Base-by-base conservation (phyloP, 1,140 invertebrate genomes). In the Nasonia longicornis region DNA sequence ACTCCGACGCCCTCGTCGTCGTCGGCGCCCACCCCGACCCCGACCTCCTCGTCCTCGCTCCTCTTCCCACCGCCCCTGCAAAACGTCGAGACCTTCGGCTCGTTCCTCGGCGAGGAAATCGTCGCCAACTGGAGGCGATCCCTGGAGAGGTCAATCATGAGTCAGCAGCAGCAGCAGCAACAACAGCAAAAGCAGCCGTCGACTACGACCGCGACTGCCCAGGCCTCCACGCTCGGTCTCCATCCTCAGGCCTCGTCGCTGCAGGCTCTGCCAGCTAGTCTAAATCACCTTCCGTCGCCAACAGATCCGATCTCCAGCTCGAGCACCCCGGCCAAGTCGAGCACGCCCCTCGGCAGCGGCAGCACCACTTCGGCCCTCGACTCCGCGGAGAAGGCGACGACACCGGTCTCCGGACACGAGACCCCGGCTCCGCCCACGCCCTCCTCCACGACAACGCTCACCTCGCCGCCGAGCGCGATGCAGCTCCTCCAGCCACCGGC, bases 111-210 rank as follows among this genome's bases (percentile, higher is more conserved):
- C 86, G 94, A 95, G 89, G 95, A 95, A 88, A 94, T 95, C 84
- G 94, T 95, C 83, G 94, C 94, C 84, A 94, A 95, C 88, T 96
- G 95, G 94, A 92, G 95, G 87, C 92, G 94, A 85, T 93, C 93
- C 84, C 91, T 95, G 86, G 94, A 95, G 89, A 91, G 93, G 77
- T 92, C 93, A 83, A 92, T 93, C 86, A 90, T 93, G 85, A 91
- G 87, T 84, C 90, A 92, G 82, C 88, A 90, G 84, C 88, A 90
- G 77, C 91, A 90, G 77, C 91, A 87, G 38, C 90, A 86, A 12
- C 89, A 88, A 42, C 86, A 86, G 16, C 86, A 87, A 14, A 86
- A 85, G 14, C 86, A 87, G 64, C 86, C 87, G 82, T 86, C 86
- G 84, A 84, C 85, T 83, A 64, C 83, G 77, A 78, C 85, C 83